Evolutionary conservation across 2,113 vertebrate species (phyloP).

Genomic region (Potamarius usumacintae): DNA sequence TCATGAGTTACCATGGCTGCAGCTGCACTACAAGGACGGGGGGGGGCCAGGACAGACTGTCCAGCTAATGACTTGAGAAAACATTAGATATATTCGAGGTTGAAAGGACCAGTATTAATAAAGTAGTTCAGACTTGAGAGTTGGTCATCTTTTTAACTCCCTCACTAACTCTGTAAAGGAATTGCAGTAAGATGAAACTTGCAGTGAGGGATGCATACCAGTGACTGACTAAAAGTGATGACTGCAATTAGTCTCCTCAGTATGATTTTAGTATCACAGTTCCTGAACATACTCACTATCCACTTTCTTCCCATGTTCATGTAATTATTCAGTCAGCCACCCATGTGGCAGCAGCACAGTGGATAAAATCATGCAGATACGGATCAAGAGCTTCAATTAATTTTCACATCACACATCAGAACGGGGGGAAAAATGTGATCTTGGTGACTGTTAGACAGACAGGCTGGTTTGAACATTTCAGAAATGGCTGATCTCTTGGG

Average conservation of each 20-base stretch:
- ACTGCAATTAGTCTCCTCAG: neutral
- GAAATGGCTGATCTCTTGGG: neutral
- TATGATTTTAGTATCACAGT: neutral
- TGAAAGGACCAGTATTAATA: neutral
- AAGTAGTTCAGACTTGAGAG: neutral
- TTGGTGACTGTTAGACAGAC: neutral
- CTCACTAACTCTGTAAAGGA: neutral
- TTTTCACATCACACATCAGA: neutral
- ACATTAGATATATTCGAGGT: neutral
- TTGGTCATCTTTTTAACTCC: neutral
- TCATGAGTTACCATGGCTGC: slow-evolving; percentile 70
- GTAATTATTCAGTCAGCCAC: neutral
- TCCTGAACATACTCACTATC: neutral
- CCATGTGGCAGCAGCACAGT: neutral
- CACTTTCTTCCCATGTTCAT: neutral
- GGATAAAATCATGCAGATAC: neutral
- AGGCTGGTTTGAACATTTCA: neutral
- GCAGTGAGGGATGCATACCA: neutral
- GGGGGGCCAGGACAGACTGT: slow-evolving; percentile 52
- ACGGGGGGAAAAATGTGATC: neutral
- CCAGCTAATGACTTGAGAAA: slow-evolving; percentile 41
- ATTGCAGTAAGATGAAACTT: neutral
- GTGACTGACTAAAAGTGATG: neutral
- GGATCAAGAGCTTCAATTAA: neutral
- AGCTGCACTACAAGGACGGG: slow-evolving; percentile 63